phyloP scores from a whole-genome alignment of 2,797 vertebrate genomes.

The Vespertilio murinus region DNA sequence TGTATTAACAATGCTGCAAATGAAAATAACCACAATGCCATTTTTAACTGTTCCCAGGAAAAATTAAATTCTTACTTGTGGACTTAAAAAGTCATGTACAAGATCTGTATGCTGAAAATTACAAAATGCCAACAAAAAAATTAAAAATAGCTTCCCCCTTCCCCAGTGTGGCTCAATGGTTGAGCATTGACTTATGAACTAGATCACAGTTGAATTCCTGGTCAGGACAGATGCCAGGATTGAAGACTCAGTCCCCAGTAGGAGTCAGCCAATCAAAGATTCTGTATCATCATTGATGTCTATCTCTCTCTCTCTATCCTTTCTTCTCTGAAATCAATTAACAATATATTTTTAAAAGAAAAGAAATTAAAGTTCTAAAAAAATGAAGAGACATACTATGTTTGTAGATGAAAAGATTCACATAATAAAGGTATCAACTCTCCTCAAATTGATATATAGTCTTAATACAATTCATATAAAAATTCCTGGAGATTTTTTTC shows the following conservation, averaged over 20 bases:
- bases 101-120: background rate
- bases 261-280: too few relatives aligned
- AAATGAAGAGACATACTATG: too few relatives aligned
- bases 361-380: too few relatives aligned
- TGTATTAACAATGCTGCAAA: background rate
- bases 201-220: too few relatives aligned
- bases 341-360: too few relatives aligned
- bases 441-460: background rate
- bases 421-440: background rate
- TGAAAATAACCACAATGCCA: background rate
- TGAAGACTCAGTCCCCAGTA: too few relatives aligned
- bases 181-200: too few relatives aligned
- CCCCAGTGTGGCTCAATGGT: too few relatives aligned
- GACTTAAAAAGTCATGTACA: background rate
- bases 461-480: background rate
- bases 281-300: too few relatives aligned
- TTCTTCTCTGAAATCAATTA: too few relatives aligned
- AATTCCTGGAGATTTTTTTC: background rate
- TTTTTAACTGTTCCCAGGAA: background rate
- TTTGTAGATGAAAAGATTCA: background rate
- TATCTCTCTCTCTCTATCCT: too few relatives aligned
- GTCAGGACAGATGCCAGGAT: too few relatives aligned
- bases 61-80: background rate
- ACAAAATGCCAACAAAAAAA: background rate
- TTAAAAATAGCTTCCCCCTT: background rate